These are phyloP conservation scores for Nyctereutes procyonoides DNA, from an alignment of 2,113 vertebrate genomes.

Conservation along the genomic window DNA sequence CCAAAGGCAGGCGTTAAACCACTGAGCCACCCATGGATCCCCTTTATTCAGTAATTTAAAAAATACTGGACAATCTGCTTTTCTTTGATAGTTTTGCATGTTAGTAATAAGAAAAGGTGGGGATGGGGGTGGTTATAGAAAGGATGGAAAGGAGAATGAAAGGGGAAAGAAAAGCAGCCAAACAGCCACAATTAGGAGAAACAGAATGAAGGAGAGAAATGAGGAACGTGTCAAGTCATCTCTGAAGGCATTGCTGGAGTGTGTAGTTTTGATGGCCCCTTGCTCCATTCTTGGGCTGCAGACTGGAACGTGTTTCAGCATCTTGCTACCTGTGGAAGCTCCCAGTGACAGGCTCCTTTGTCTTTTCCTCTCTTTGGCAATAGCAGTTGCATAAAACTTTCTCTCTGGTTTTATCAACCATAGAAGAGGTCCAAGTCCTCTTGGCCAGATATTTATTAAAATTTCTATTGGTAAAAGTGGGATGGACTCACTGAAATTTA, in stretches of 20 bases:
- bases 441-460: not conserved
- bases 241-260: not conserved
- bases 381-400: not conserved
- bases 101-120: not conserved
- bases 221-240: not conserved
- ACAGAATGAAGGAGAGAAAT: not conserved
- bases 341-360: not conserved
- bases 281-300: accelerated
- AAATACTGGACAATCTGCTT: not conserved
- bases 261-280: not conserved
- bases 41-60: not conserved
- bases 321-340: not conserved
- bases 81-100: not conserved
- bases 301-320: accelerated
- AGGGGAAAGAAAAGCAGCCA: not conserved
- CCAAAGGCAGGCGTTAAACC: no score
- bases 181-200: not conserved
- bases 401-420: conserved; percentile 22
- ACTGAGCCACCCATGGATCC: no score
- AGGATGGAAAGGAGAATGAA: not conserved
- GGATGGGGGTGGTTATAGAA: not conserved
- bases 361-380: not conserved
- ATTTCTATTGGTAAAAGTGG: not conserved
- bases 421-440: not conserved
- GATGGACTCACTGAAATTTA: not conserved